Base-by-base conservation (phyloP, 2,888 invertebrate species). In the Pristionchus exspectatus region DNA sequence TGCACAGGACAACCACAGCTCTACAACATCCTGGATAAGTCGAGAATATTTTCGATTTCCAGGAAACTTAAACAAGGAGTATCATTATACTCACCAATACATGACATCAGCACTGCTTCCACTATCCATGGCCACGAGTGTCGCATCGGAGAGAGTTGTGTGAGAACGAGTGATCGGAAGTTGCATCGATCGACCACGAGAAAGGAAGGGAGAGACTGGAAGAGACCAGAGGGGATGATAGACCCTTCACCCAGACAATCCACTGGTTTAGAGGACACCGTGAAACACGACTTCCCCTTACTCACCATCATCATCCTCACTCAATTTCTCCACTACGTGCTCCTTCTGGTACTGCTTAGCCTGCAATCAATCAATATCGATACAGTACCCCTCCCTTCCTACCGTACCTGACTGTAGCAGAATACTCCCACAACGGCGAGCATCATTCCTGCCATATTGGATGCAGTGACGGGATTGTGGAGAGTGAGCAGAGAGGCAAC, bases 351-450 rank as follows among this genome's bases (percentile, higher is more conserved):
- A 30, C 66, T 91, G 91, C 66, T 91, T 91, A 2, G 90, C 91
- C 90, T 90, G 72, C 18, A 88, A 88, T 16, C 12, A 72, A 72
- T 88, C n/a, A 59, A 69, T 38, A 30, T 14, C 10, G 21, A n/a
- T 86, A 83, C 83, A 27, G 83, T 85, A 59, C 24, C 7, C 84
- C 30, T 38, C 54, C 54, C 21, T 54, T 54, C 56, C 59, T 59
- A 85, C 56, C 95, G 94, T 95, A 97, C 97, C 96, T 97, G 97
- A 96, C 98, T 98, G 96, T 98, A 98, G 92, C 96, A 96, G 81
- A 98, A 96, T 90, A 98, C 98, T 91, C 98, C 98, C 90, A 97
- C 96, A 92, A 98, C 97, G 81, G 98, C 98, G 93, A 98, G 95
- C 91, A 97, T 96, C 98, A 98, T 98, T 91, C 98, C 98, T 88